Base-by-base conservation (phyloP, 1,140 invertebrate species). In the Caerostris darwini region DNA sequence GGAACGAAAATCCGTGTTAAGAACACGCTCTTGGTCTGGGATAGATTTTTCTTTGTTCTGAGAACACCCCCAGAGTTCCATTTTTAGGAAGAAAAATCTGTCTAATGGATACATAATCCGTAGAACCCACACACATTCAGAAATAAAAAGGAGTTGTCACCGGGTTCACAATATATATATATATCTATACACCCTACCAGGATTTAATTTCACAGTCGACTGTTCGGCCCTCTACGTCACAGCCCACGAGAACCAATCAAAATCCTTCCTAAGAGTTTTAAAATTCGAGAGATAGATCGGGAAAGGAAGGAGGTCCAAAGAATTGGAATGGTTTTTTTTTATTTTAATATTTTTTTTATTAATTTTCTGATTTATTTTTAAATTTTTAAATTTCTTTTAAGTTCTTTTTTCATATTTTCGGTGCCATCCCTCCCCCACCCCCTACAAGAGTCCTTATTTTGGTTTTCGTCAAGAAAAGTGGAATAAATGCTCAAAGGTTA, bases 171-270 rank as follows among this genome's bases (percentile, higher is more conserved):
- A 64, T 61, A 87, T 61, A 87, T 87, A 87, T 64, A 34, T 34
- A 34, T 34, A 34, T 34, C 0, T 34, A 34, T 2, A 34, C 34
- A 59, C 8, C 58, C 34, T 57, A 19, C 34, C 53, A 64, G 58
- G 85, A 87, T 87, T 87, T 87, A 87, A 87, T 87, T 87, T 87
- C 85, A 87, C 85, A 87, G 85, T 87, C 58, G 85, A 87, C 50
- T 19, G 57, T 58, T 17, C 85, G 19, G 17, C 53, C n/a, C n/a
- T 3, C 34, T 61, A 61, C 57, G 85, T 87, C 59, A 87, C 85
- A 59, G 85, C 61, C 61, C 58, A 5, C 56, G 61, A 17, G 57
- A 64, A 87, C 85, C 85, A 87, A 87, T 87, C 85, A 87, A 64
- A 87, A 61, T 87, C 59, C 56, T 83, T 54, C 82, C n/a, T n/a